These are phyloP conservation scores for Ceyx erithaca DNA, from an alignment of 2,797 vertebrate species.

Conservation along the genomic window DNA sequence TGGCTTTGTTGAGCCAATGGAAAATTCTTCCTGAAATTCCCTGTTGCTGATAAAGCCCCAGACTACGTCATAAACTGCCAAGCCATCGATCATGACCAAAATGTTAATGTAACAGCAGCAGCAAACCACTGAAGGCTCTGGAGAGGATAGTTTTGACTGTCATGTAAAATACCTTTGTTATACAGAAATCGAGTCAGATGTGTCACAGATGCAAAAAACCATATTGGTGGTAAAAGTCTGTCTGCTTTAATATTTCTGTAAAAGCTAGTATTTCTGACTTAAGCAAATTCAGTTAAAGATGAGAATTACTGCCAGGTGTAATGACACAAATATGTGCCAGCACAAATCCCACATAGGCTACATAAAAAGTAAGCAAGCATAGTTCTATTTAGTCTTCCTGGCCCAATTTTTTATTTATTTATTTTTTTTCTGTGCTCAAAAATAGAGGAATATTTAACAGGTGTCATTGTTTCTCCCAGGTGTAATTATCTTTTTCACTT, in stretches of 20 bases:
- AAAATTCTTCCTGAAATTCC: conserved; percentile 14
- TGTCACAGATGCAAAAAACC: neutral
- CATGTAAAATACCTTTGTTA: neutral
- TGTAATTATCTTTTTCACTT: neutral
- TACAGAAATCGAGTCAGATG: neutral
- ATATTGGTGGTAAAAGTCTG: neutral
- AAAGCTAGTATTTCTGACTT: neutral
- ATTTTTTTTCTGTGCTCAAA: neutral
- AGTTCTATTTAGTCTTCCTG: neutral
- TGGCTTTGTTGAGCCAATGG: neutral
- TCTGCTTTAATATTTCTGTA: neutral
- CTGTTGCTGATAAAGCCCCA: neutral
- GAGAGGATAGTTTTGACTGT: neutral
- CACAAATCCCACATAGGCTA: neutral
- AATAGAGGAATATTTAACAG: neutral
- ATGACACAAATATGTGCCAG: neutral
- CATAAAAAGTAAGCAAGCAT: neutral
- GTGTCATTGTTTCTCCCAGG: neutral
- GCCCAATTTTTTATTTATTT: neutral
- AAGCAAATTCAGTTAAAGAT: neutral
- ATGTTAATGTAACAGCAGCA: neutral
- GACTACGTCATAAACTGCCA: neutral
- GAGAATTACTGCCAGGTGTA: neutral
- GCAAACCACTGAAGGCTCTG: neutral
- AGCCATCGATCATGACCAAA: neutral